Percentiles rank a stretch among this genome's conserved stretches.
Conservation (phyloP, 2,888 invertebrate species). For the Panopea generosa region DNA sequence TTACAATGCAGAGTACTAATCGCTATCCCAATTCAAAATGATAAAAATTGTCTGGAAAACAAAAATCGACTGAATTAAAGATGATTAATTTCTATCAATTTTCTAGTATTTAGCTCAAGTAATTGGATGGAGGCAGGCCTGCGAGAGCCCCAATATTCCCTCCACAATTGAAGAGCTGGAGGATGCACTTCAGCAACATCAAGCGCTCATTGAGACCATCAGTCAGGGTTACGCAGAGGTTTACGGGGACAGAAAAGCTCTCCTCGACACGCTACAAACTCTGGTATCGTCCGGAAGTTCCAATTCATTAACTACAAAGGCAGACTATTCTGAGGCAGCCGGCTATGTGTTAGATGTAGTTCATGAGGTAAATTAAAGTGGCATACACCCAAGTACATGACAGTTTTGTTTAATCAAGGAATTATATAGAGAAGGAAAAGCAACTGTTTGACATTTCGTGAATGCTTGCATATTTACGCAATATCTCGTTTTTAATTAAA, state of each 20-base stretch:
- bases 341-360: constrained; percentile 98
- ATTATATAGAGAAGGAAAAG: too few relatives aligned
- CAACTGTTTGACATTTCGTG: too few relatives aligned
- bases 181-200: constrained; percentile 96
- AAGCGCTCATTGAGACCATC: constrained; percentile 98
- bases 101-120: constrained; percentile 88
- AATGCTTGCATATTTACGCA: too few relatives aligned
- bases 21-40: too few relatives aligned
- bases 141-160: constrained; percentile 89
- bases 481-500: too few relatives aligned
- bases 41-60: too few relatives aligned
- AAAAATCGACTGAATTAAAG: too few relatives aligned
- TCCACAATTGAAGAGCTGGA: constrained; percentile 94
- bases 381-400: too few relatives aligned
- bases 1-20: too few relatives aligned
- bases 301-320: constrained; percentile 85
- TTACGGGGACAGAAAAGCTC: constrained; percentile 86
- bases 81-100: too few relatives aligned
- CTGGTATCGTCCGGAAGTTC: constrained; percentile 83
- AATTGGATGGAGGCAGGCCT: constrained; percentile 96
- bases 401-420: too few relatives aligned
- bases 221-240: constrained; percentile 96
- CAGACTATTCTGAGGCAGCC: constrained; percentile 97
- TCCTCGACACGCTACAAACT: constrained; percentile 86
- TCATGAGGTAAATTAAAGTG: constrained; percentile 89